Base-by-base conservation (phyloP, 2,888 invertebrate species). In the Metopia argyrocephala region DNA sequence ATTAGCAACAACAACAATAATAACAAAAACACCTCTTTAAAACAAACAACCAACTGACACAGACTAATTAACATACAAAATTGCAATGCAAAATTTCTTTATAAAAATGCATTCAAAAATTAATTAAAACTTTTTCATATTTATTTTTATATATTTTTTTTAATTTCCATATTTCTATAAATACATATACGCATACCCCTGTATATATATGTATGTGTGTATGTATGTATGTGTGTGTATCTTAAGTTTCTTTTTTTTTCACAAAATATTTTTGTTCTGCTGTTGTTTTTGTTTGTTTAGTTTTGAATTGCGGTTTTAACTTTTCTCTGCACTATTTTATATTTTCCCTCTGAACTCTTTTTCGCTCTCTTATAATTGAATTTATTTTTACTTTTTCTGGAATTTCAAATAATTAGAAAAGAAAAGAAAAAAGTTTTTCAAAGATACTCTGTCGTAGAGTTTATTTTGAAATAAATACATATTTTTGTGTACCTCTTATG, bases 211-310 rank as follows among this genome's bases (percentile, higher is more conserved):
- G n/a, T 6, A 6, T 5, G 48, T 20, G 20, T 48, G 20, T 48
- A n/a, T 5, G 20, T 20, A 48, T 6, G 7, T 20, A 48, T 20
- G 7, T 48, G n/a, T 20, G 18, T 48, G 5, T 20, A 18, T 20
- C n/a, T n/a, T n/a, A n/a, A n/a, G n/a, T 6, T 21, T 61, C 31
- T 3, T 46, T 5, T 12, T 3, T 38, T 38, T 38, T 38, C 6
- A 12, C 3, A 38, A 38, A 38, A 12, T 2, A 38, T 12, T 12
- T 38, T 38, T 38, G 9, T 38, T 12, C 15, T 6, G 18, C 7
- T 75, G 59, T 57, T 66, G 31, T 75, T 66, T 48, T 66, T 31
- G 25, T n/a, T 27, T 5, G 25, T 27, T 38, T 27, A 25, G 50
- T 61, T 52, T 12, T 25, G 31, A 45, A 45, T 61, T 59, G 48